phyloP scores from a whole-genome alignment of 2,797 vertebrate genomes.

The Strix occidentalis region DNA sequence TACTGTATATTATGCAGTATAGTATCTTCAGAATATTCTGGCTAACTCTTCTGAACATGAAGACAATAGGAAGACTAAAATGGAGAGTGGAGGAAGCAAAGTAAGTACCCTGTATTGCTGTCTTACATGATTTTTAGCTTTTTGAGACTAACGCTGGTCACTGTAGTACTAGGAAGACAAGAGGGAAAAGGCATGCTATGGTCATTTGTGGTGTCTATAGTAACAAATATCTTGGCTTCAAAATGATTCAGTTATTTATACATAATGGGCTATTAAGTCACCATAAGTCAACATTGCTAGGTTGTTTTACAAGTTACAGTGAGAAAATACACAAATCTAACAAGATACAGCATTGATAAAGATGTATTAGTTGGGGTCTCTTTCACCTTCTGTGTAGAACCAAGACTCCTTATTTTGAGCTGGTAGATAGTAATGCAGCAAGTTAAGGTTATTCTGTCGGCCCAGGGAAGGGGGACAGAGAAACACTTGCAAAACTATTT shows the following conservation, averaged over 20 bases:
- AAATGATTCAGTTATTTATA: neutral
- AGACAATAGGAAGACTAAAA: neutral
- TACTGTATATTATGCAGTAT: neutral
- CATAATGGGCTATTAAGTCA: neutral
- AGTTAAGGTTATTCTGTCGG: neutral
- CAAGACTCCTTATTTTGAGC: neutral
- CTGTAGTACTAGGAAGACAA: neutral
- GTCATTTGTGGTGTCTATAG: neutral
- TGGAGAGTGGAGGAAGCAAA: neutral
- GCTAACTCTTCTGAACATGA: neutral
- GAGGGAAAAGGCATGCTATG: neutral
- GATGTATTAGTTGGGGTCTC: neutral
- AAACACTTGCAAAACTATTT: neutral
- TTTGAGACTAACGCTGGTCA: neutral
- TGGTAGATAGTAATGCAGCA: neutral
- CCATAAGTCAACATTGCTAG: neutral
- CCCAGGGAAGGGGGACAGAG: neutral
- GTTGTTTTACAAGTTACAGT: neutral
- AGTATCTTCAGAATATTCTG: neutral
- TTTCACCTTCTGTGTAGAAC: neutral
- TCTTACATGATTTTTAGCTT: neutral
- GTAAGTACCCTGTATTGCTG: neutral
- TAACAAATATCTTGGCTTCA: neutral
- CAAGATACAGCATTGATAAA: neutral
- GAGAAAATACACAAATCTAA: neutral